Conservation (phyloP, 2,888 invertebrate genomes). For the Coleophora deauratella region DNA sequence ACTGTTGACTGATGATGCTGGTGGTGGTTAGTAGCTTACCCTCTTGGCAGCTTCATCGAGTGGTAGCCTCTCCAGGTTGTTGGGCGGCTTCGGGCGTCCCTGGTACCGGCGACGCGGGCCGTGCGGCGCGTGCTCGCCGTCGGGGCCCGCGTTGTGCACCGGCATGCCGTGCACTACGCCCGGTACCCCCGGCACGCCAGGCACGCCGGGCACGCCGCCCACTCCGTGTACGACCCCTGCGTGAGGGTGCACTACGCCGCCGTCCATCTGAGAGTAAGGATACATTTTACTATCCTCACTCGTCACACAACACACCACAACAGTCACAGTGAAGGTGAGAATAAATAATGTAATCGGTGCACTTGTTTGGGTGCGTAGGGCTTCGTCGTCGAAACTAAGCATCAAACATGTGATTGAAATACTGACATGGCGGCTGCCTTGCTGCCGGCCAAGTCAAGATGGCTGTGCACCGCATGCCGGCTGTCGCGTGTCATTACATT, state of each 20-base stretch:
- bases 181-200: slow-evolving; percentile 22
- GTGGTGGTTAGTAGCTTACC: slow-evolving; percentile 40
- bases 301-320: neutral
- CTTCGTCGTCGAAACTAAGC: too few relatives aligned
- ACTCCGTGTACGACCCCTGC: slow-evolving; percentile 45
- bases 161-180: slow-evolving; percentile 57
- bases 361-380: too few relatives aligned
- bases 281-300: slow-evolving; percentile 5
- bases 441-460: slow-evolving; percentile 59
- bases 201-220: slow-evolving; percentile 26
- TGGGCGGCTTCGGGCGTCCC: slow-evolving; percentile 55
- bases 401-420: slow-evolving; percentile 36
- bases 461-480: slow-evolving; percentile 55
- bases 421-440: slow-evolving; percentile 61
- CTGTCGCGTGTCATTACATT: neutral
- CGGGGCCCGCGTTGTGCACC: slow-evolving; percentile 56
- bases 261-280: slow-evolving; percentile 47
- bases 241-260: slow-evolving; percentile 53
- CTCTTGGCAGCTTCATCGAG: slow-evolving; percentile 82
- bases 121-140: slow-evolving; percentile 55
- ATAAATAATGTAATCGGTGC: too few relatives aligned
- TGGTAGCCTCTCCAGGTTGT: slow-evolving; percentile 73
- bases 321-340: neutral
- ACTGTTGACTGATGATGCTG: neutral
- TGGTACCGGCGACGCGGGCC: slow-evolving; percentile 59